Evolutionary conservation across 2,888 invertebrate genomes (phyloP).

Genomic region (Allophyes oxyacanthae): DNA sequence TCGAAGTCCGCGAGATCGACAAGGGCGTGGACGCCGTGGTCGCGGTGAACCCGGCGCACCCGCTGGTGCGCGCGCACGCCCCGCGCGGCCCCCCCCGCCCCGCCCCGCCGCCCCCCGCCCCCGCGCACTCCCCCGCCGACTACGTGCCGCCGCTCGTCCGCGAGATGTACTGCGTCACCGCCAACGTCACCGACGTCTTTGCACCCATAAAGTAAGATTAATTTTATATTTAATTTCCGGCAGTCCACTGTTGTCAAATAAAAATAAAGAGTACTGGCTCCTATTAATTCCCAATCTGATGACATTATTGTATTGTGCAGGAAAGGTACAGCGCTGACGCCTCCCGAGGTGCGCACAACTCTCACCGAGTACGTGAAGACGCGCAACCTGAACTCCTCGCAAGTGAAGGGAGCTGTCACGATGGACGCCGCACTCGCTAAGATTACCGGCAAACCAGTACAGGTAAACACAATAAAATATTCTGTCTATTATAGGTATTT

Average conservation of each 20-base stretch:
- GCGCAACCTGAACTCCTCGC: constrained; percentile 82
- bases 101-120: constrained; percentile 59
- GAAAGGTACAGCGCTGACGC: constrained; percentile 90
- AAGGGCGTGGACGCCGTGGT: constrained; percentile 95
- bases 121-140: constrained; percentile 44
- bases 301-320: constrained; percentile 58
- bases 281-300: too few species aligned
- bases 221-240: too few species aligned
- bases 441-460: constrained; percentile 66
- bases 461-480: constrained; percentile 58
- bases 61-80: constrained; percentile 78
- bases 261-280: too few species aligned
- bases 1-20: constrained; percentile 91
- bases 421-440: constrained; percentile 69
- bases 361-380: constrained; percentile 93
- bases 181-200: constrained; percentile 91
- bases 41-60: constrained; percentile 90
- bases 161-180: constrained; percentile 92
- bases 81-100: constrained; percentile 48
- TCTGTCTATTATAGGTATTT: too few species aligned
- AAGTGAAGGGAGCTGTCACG: constrained; percentile 57
- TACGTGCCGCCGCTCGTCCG: constrained; percentile 88
- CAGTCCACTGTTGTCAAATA: too few species aligned
- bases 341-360: constrained; percentile 90
- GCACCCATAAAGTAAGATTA: constrained; percentile 83